Percentiles rank a stretch among this genome's conserved stretches.
Conservation (phyloP, 1,140 invertebrate genomes). For the Coptotermes formosanus region DNA sequence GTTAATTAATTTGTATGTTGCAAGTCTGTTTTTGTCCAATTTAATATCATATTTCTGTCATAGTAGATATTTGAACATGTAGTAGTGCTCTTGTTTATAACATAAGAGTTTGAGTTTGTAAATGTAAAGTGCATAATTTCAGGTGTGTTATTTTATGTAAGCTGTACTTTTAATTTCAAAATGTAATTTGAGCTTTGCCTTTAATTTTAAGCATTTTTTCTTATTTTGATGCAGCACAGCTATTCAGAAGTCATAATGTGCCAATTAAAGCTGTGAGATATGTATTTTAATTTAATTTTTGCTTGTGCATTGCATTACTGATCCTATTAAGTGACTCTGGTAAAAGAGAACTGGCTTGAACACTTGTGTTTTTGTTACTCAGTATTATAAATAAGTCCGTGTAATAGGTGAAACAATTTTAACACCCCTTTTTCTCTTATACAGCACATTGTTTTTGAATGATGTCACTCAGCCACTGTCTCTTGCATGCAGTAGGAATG, state of each 20-base stretch:
- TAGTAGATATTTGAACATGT: background rate
- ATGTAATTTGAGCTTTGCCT: background rate
- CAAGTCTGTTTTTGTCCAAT: background rate
- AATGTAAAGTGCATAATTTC: background rate
- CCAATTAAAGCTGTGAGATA: background rate
- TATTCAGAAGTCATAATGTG: background rate
- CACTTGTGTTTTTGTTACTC: too few relatives aligned
- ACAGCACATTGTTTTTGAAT: too few relatives aligned
- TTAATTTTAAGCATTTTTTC: background rate
- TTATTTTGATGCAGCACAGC: background rate
- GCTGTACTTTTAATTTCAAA: background rate
- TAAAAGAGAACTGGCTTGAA: background rate
- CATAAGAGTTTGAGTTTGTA: background rate
- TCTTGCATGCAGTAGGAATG: too few relatives aligned
- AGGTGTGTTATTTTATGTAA: background rate
- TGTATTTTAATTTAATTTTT: background rate
- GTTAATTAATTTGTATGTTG: too few relatives aligned
- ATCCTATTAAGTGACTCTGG: background rate
- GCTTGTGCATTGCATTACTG: background rate
- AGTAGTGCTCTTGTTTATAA: background rate
- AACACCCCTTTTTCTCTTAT: too few relatives aligned
- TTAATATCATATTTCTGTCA: background rate
- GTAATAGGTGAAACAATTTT: too few relatives aligned
- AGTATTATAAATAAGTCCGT: too few relatives aligned
- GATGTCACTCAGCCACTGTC: too few relatives aligned